Percentiles rank a stretch among this genome's conserved stretches.
These are phyloP conservation scores for Staurois parvus DNA, from an alignment of 2,797 vertebrate genomes.

Conservation along the genomic window DNA sequence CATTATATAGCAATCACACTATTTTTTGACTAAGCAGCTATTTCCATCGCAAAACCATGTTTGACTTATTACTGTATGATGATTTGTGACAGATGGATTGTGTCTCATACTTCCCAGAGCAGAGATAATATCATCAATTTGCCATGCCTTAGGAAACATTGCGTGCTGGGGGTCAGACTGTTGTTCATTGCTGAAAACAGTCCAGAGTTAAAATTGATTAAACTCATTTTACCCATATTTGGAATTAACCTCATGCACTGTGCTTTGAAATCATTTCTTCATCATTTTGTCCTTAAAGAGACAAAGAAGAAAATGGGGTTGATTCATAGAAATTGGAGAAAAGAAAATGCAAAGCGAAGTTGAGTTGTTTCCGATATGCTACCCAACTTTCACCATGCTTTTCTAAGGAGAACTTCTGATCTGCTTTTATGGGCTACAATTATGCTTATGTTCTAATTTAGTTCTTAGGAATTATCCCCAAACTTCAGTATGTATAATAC, in stretches of 20 bases:
- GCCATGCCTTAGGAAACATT: conserved; percentile 7
- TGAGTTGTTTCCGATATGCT: background rate
- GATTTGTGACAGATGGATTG: conserved; percentile 14
- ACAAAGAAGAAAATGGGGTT: background rate
- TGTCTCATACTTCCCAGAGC: conserved; percentile 14
- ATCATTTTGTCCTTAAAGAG: background rate
- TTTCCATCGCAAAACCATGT: background rate
- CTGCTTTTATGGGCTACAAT: too few relatives aligned
- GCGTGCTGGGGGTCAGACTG: background rate
- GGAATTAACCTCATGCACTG: conserved; percentile 6
- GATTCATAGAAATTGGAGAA: too few relatives aligned
- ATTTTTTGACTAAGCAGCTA: background rate
- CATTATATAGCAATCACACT: background rate
- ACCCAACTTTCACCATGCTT: background rate
- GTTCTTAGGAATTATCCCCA: too few relatives aligned
- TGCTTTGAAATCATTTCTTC: background rate
- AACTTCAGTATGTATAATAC: too few relatives aligned
- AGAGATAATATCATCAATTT: conserved; percentile 21
- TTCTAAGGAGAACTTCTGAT: too few relatives aligned
- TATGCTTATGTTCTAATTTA: too few relatives aligned
- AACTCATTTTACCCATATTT: background rate
- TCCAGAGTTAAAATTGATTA: conserved; percentile 23
- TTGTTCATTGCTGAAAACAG: background rate
- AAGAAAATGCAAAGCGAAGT: background rate
- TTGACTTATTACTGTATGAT: background rate